Evolutionary conservation across 2,888 invertebrate genomes (phyloP), one percentile per base, ranked within the genome.

Genomic region (Sepioteuthis lessoniana): DNA sequence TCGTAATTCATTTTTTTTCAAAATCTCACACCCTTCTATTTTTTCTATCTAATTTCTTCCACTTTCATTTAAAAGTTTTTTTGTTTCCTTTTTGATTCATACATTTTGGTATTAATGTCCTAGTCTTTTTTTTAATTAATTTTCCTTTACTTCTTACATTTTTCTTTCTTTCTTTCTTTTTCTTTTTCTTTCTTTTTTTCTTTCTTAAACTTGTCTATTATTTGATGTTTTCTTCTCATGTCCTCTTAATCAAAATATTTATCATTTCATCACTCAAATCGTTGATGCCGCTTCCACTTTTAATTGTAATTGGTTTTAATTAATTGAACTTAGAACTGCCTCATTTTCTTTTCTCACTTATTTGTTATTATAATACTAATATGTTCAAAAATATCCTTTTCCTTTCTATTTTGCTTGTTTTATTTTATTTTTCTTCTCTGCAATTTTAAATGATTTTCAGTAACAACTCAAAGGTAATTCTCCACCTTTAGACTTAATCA

Each of bases 251-350:
- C 76, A 76, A 76, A 76, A 76, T 76, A 76, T 76, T 76, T 76
- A n/a, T n/a, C 76, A 76, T n/a, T 76, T 76, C n/a, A 76, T 76
- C n/a, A 19, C 10, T n/a, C 13, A 76, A 76, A 76, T 76, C n/a
- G 76, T 35, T 35, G 35, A 76, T n/a, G 19, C n/a, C 76, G n/a
- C 76, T 76, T 76, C 76, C n/a, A n/a, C n/a, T 76, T 55, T 76
- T 76, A 76, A 76, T 76, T 76, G 76, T 76, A 76, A 76, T 76
- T 76, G 76, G 76, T 76, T 76, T 76, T 76, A 76, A 76, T 76
- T 76, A 76, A 76, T 76, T n/a, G 76, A 76, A 76, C 76, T 76
- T 76, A 16, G 76, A n/a, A 10, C n/a, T 13, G 35, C 2, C n/a
- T 16, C 16, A 35, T 35, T 76, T 76, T 35, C 7, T 76, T n/a